Evolutionary conservation across 2,888 invertebrate species (phyloP), one percentile per base, ranked within the genome.

Genomic region (Leptopilina myrica): DNA sequence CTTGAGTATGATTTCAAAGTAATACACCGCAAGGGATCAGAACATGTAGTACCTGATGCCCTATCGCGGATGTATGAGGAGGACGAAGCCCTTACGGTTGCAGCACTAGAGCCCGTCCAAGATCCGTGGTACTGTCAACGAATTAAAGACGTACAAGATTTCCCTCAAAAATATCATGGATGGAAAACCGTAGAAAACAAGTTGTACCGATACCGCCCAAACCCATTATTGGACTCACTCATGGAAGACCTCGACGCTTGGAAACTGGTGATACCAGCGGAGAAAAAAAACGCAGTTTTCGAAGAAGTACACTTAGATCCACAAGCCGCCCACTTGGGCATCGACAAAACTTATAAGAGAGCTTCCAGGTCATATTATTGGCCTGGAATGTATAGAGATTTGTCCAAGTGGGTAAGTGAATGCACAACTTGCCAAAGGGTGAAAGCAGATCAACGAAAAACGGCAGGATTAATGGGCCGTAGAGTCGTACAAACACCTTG

Each of bases 1-100:
- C 82, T 81, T 40, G 84, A 81, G 14, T 83, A 81, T 46, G 75
- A 81, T 65, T 84, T 84, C 43, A 56, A 79, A 0, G 76, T 86
- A 4, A 5, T 76, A 1, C 76, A 84, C 73, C 79, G 83, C 0
- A 82, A 81, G 11, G 81, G 81, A 0, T 77, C 79, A 0, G 26
- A 79, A 0, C 77, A 83, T 26, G 64, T 79, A 4, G 81, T 84
- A 2, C 83, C 82, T 0, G 82, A 84, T 26, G 84, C 82, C 1
- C 64, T 83, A 2, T 84, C 83, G 0, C 64, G 82, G 11, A 78
- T 79, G 40, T 76, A 64, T 15, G 84, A 82, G n/a, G 66, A 75
- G 33, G 78, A 78, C 33, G 9, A n/a, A 0, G 12, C 40, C 1
- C 26, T 6, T 0, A 20, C 43, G 14, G n/a, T 12, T 14, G 46